Evolutionary conservation across 2,113 vertebrate genomes (phyloP).

Genomic region (Xenopus laevis): DNA sequence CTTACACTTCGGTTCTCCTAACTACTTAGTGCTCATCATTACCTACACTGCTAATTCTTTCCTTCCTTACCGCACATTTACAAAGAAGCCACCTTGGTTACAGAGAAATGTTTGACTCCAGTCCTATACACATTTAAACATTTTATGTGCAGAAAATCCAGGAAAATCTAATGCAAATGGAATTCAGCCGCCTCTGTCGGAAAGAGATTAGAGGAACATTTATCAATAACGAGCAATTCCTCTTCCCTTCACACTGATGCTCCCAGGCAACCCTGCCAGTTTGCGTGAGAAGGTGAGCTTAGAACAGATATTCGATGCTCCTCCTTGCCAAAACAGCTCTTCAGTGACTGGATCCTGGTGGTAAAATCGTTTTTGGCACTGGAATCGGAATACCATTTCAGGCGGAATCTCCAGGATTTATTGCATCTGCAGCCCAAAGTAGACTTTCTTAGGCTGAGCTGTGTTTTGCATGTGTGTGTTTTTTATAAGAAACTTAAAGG

Average conservation of each 20-base stretch:
- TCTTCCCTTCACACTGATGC: slow-evolving; percentile 1
- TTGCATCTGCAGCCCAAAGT: background rate
- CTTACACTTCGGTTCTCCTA: too few species aligned
- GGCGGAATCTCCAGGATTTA: slow-evolving; percentile 3
- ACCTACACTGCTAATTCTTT: too few species aligned
- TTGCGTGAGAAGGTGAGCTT: background rate
- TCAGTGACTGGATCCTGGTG: slow-evolving; percentile 6
- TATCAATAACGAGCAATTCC: slow-evolving; percentile 17
- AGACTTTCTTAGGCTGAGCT: background rate
- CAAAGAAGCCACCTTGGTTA: background rate
- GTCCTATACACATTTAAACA: background rate
- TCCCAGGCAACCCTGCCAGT: slow-evolving; percentile 14
- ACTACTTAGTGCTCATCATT: too few species aligned
- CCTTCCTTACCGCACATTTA: background rate
- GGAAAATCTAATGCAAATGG: slow-evolving; percentile 22
- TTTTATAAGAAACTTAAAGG: background rate
- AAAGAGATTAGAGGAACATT: slow-evolving; percentile 28
- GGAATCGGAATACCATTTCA: slow-evolving; percentile 11
- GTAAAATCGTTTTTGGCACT: slow-evolving; percentile 38
- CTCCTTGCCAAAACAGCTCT: slow-evolving; percentile 10
- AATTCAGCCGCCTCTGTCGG: slow-evolving; percentile 30
- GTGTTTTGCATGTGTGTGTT: background rate
- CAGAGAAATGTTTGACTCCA: background rate
- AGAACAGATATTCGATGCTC: background rate
- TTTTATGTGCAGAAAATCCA: slow-evolving; percentile 2